Base-by-base conservation (phyloP, 2,888 invertebrate genomes). In the Protonemura montana region DNA sequence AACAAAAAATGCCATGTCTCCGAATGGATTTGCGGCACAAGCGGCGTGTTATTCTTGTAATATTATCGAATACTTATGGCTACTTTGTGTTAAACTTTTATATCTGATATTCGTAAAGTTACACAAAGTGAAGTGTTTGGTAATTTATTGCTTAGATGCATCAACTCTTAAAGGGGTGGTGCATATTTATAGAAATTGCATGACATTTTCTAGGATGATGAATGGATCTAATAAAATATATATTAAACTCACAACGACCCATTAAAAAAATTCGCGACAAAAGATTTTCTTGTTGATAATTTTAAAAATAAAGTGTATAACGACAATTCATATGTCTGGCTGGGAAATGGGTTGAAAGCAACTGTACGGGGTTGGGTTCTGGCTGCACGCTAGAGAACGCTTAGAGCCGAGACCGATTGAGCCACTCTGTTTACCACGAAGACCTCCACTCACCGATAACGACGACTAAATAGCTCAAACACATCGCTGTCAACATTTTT, bases 111-210 rank as follows among this genome's bases (percentile, higher is more conserved):
- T 59, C 13, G 13, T 59, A 2, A 21, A 59, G 59, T 59, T 59
- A 59, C 21, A 59, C 59, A 59, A 59, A 10, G 59, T 59, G 59
- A 59, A 59, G 59, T 59, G 59, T 59, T 59, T 59, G 59, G 13
- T 59, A 59, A 59, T 59, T 59, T 59, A 59, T 59, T 59, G 59
- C 13, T 13, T 21, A 59, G 59, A 59, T 59, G 59, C 59, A 59
- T 59, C 59, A 59, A 59, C 59, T 59, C 59, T 59, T 59, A 59
- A 59, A 59, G 59, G n/a, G 59, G 59, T 59, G 59, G 59, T 59
- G 59, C 59, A 59, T 59, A 59, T 59, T 59, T 59, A 59, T 59
- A 59, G 59, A 10, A 59, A 59, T 59, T 59, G 59, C 59, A 59
- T 21, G 59, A 59, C 59, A 59, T 10, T 59, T 59, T 59, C 59